phyloP scores from a whole-genome alignment of 2,888 invertebrate species.

The Bursaphelenchus okinawaensis region DNA sequence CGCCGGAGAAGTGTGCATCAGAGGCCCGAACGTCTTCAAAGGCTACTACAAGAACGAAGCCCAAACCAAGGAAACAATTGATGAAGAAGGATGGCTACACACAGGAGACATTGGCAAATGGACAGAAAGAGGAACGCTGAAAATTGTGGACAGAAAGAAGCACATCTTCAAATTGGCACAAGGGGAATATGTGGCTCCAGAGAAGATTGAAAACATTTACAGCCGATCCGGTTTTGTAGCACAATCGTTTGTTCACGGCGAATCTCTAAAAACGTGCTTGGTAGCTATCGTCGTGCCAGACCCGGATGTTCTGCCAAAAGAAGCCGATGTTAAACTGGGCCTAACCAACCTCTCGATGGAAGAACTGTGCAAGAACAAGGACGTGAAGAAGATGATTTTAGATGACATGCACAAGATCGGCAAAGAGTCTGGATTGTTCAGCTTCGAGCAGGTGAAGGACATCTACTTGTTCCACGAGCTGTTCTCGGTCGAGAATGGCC shows the following conservation, averaged over 20 bases:
- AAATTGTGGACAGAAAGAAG: constrained; percentile 44
- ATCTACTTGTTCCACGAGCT: constrained; percentile 87
- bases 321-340: constrained; percentile 31
- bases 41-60: constrained; percentile 78
- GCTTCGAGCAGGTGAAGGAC: constrained; percentile 79
- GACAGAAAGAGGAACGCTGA: constrained; percentile 38
- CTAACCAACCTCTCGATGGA: constrained; percentile 29
- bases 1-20: constrained; percentile 54
- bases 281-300: constrained; percentile 92
- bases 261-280: constrained; percentile 85
- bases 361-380: constrained; percentile 41
- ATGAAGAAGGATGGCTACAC: constrained; percentile 61
- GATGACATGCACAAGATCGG: constrained; percentile 84
- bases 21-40: constrained; percentile 39
- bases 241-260: constrained; percentile 92
- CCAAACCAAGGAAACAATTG: constrained; percentile 83
- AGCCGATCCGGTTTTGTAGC: constrained; percentile 84
- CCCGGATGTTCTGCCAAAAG: constrained; percentile 68
- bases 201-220: constrained; percentile 95
- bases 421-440: constrained; percentile 81
- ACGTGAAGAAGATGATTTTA: constrained; percentile 79
- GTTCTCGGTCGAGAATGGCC: constrained; percentile 91
- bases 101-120: constrained; percentile 49
- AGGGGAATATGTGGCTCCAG: constrained; percentile 96
- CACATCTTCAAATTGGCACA: constrained; percentile 49